Evolutionary conservation across 2,113 vertebrate species (phyloP).

Genomic region (Dromas ardeola): DNA sequence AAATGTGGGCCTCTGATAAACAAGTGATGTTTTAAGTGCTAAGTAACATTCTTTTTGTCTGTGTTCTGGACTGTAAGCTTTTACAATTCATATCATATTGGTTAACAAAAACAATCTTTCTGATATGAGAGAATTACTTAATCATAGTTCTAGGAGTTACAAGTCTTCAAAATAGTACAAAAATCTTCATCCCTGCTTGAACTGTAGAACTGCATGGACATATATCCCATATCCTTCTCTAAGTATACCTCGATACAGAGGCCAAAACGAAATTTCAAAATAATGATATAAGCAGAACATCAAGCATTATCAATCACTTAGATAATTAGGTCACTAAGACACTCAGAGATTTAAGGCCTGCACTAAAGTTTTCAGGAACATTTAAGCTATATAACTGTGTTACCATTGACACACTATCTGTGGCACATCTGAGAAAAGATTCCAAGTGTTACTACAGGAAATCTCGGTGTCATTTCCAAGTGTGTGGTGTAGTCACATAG

Average conservation of each 20-base stretch:
- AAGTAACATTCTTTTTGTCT: neutral
- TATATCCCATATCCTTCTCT: neutral
- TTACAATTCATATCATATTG: neutral
- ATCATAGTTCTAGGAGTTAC: neutral
- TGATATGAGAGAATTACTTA: neutral
- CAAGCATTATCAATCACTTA: neutral
- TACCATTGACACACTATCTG: neutral
- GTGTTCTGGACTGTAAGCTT: neutral
- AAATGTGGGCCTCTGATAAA: neutral
- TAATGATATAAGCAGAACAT: neutral
- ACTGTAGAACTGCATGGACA: neutral
- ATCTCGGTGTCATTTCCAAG: neutral
- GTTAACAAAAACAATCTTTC: neutral
- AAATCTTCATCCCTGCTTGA: neutral
- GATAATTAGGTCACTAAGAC: neutral
- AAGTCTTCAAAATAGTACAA: neutral
- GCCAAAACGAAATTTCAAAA: neutral
- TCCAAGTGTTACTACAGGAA: neutral
- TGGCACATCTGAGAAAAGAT: neutral
- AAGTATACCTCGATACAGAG: neutral
- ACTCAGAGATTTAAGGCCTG: neutral
- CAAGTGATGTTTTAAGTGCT: neutral
- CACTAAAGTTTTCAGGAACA: neutral
- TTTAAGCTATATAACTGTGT: neutral
- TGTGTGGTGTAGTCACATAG: rapidly evolving